A percentile compares a stretch with the other conserved stretches of the same genome.
Conservation (phyloP, 2,888 invertebrate genomes). For the Acanthosepion lycidas region DNA sequence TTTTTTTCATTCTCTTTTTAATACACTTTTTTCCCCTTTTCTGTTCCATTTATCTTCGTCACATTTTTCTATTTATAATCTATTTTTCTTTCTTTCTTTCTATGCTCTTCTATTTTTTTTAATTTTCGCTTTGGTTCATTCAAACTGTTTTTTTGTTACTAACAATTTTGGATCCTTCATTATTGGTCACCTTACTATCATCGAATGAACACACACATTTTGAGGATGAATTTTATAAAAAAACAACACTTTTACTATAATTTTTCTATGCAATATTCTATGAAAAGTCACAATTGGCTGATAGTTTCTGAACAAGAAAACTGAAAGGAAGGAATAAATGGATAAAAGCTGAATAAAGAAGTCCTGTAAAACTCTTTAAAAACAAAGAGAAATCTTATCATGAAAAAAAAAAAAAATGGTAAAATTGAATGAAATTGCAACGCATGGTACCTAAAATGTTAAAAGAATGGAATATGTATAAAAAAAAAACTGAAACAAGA, state of each 20-base stretch:
- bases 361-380: neutral
- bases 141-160: neutral
- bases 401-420: neutral
- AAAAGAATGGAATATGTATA: neutral
- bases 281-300: neutral
- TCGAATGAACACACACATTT: neutral
- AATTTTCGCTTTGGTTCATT: neutral
- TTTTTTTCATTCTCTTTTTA: neutral
- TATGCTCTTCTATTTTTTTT: neutral
- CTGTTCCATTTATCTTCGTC: too few species aligned
- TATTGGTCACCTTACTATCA: neutral
- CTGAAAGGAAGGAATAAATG: neutral
- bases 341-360: neutral
- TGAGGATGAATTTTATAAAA: slow-evolving; percentile 13
- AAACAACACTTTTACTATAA: neutral
- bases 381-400: neutral
- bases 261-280: slow-evolving; percentile 24
- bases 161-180: neutral
- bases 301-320: neutral
- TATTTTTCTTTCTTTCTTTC: neutral
- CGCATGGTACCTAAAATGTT: neutral
- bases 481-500: too few species aligned
- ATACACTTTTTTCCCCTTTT: neutral
- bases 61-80: too few species aligned
- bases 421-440: neutral